Conservation (phyloP, 2,797 vertebrate species). For the Gephyroberyx darwinii region DNA sequence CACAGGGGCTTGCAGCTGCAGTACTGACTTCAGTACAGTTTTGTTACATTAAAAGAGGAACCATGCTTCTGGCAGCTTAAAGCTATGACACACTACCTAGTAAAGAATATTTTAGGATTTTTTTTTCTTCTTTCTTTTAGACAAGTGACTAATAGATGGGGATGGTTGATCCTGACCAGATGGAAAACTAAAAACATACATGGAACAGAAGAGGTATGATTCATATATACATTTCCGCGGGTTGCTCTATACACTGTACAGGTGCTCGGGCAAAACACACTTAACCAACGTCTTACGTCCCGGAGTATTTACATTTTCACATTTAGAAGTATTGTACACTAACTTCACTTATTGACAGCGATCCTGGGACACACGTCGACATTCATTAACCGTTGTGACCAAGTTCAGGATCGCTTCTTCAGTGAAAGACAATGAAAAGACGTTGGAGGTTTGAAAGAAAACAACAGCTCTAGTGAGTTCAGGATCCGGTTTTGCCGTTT, state of each 20-base stretch:
- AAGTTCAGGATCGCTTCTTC: conserved; percentile 48
- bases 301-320: conserved; percentile 74
- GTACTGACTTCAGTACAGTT: background rate
- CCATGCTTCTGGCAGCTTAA: background rate
- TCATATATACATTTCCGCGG: conserved; percentile 35
- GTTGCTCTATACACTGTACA: conserved; percentile 57
- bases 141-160: conserved; percentile 6
- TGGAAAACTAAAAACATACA: conserved; percentile 20
- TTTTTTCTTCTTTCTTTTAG: background rate
- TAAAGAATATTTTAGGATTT: background rate
- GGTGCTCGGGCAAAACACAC: conserved; percentile 34
- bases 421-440: background rate
- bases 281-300: conserved; percentile 32
- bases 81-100: background rate
- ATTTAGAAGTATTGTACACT: conserved; percentile 70
- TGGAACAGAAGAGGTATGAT: conserved; percentile 42
- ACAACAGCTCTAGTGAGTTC: conserved; percentile 14
- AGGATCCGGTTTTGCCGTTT: conserved; percentile 12
- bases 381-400: conserved; percentile 1
- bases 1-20: conserved; percentile 6
- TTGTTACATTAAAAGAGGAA: background rate
- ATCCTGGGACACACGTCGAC: conserved; percentile 54
- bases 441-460: background rate
- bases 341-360: conserved; percentile 38
- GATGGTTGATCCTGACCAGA: conserved; percentile 7